Conservation (phyloP, 2,888 invertebrate genomes). For the Tipula unca region DNA sequence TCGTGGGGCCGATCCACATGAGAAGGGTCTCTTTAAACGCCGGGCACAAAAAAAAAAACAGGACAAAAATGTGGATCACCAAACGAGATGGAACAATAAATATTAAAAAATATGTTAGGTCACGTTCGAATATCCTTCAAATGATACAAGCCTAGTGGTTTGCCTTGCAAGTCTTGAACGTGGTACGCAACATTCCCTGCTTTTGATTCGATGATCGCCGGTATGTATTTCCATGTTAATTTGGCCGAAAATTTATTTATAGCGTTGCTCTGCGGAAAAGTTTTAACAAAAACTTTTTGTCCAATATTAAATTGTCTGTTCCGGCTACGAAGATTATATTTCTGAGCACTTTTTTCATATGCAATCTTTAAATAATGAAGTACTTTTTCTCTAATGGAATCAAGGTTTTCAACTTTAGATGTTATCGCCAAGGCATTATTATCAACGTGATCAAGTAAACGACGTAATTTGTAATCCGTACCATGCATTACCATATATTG, state of each 20-base stretch:
- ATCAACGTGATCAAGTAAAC: no score
- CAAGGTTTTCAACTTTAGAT: no score
- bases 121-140: background rate
- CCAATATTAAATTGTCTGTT: background rate
- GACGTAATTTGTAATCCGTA: no score
- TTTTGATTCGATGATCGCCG: background rate
- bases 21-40: no score
- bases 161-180: background rate
- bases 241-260: background rate
- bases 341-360: background rate
- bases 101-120: no score
- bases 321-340: background rate
- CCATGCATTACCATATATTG: no score
- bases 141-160: background rate
- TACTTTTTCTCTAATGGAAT: no score
- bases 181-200: background rate
- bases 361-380: background rate
- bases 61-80: no score
- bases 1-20: no score
- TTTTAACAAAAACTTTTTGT: background rate
- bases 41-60: no score
- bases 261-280: background rate
- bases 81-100: no score
- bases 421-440: no score
- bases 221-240: background rate